Conservation (phyloP, 2,113 vertebrate genomes). For the Hemibagrus wyckioides region DNA sequence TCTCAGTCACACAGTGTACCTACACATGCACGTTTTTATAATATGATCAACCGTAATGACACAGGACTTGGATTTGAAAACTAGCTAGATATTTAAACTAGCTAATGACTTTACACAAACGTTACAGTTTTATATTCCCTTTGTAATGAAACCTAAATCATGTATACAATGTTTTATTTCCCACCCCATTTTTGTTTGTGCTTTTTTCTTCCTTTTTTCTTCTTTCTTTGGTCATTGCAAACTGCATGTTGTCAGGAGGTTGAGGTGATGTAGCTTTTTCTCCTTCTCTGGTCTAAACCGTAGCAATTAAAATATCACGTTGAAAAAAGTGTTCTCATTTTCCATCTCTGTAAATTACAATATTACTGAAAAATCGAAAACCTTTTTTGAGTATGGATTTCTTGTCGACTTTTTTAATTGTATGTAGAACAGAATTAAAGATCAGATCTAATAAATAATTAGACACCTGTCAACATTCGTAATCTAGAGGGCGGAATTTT, state of each 20-base stretch:
- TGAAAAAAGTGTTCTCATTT: neutral
- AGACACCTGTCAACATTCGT: neutral
- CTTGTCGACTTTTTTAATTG: neutral
- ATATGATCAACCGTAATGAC: constrained; percentile 19
- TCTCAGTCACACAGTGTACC: constrained; percentile 19
- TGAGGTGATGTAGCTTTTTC: constrained; percentile 12
- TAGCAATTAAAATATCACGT: constrained; percentile 27
- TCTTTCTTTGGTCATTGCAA: neutral
- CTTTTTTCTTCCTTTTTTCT: neutral
- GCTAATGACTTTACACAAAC: constrained; percentile 26
- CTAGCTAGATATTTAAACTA: constrained; percentile 3
- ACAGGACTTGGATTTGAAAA: constrained; percentile 2
- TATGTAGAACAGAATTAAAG: neutral
- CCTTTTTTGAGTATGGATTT: neutral
- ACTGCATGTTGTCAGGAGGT: constrained; percentile 21
- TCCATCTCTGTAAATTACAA: constrained; percentile 1
- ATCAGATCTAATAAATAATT: neutral
- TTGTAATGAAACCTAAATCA: neutral
- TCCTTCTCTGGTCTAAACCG: constrained; percentile 27
- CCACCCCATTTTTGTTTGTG: neutral
- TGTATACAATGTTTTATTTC: neutral
- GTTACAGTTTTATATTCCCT: constrained; percentile 23
- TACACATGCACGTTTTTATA: constrained; percentile 24
- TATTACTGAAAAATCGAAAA: neutral
- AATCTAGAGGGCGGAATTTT: neutral